These are phyloP conservation scores for Ceramica pisi DNA, from an alignment of 2,888 invertebrate genomes.

Conservation along the genomic window DNA sequence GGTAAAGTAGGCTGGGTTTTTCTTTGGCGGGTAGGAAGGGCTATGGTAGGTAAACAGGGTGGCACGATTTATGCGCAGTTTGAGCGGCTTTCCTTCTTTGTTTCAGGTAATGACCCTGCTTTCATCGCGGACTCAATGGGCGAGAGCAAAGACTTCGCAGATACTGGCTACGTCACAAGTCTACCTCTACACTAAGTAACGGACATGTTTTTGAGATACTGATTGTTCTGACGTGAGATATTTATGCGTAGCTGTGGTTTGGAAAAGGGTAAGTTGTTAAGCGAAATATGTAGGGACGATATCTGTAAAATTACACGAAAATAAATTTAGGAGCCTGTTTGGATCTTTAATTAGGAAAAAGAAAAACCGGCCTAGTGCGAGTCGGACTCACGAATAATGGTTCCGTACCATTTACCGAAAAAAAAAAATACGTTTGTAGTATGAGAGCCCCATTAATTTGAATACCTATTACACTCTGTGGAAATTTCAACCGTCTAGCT, in stretches of 20 bases:
- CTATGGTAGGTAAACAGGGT: constrained; percentile 86
- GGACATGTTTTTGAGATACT: constrained; percentile 56
- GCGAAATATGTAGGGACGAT: not conserved
- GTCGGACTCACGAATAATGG: no score
- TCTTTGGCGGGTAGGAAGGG: constrained; percentile 86
- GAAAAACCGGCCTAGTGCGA: no score
- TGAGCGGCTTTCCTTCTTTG: constrained; percentile 89
- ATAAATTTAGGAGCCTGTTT: not conserved
- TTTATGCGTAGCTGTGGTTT: constrained; percentile 12
- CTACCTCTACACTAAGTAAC: constrained; percentile 69
- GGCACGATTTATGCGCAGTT: constrained; percentile 89
- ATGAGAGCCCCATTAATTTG: no score
- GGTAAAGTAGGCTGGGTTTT: constrained; percentile 86
- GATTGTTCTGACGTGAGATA: constrained; percentile 48
- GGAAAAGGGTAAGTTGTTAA: constrained; percentile 25
- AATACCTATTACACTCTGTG: no score
- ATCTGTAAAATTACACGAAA: not conserved
- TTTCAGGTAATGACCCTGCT: constrained; percentile 90
- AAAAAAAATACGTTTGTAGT: no score
- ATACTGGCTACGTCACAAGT: constrained; percentile 74
- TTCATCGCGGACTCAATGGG: constrained; percentile 88
- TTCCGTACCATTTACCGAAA: no score
- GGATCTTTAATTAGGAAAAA: not conserved
- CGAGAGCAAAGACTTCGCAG: constrained; percentile 82
- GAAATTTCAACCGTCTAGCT: no score